phyloP scores from a whole-genome alignment of 2,797 vertebrate genomes.

The Malurus leucopterus region DNA sequence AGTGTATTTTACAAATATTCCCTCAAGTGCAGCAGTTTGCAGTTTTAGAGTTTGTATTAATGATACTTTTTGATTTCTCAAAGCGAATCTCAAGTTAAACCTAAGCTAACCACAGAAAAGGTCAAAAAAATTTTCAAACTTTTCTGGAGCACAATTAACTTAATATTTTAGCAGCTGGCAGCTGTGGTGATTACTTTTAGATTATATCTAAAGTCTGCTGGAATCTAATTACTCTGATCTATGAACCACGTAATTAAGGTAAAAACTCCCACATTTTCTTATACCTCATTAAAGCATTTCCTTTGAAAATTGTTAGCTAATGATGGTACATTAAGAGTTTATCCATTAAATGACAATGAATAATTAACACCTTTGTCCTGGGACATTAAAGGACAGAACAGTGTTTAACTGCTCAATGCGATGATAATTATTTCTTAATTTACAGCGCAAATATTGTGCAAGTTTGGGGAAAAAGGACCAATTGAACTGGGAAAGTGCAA shows the following conservation, averaged over 20 bases:
- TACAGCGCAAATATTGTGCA: not conserved
- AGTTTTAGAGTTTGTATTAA: not conserved
- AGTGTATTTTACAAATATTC: not conserved
- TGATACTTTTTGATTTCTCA: not conserved
- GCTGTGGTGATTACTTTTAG: conserved; percentile 67
- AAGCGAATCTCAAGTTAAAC: not conserved
- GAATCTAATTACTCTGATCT: conserved; percentile 72
- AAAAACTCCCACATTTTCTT: conserved; percentile 63
- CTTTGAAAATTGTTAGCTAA: conserved; percentile 67
- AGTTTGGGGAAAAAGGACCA: not conserved
- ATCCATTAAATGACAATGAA: conserved; percentile 53
- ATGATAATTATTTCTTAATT: conserved; percentile 1
- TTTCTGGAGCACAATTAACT: conserved; percentile 42
- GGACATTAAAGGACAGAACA: conserved; percentile 49
- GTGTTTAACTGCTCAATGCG: conserved; percentile 10
- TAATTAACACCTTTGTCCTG: conserved; percentile 51
- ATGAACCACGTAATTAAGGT: conserved; percentile 69
- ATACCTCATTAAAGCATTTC: conserved; percentile 65
- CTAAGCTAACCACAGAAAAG: conserved; percentile 29
- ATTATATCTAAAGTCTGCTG: conserved; percentile 63
- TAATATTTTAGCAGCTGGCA: conserved; percentile 67
- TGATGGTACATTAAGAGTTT: conserved; percentile 54
- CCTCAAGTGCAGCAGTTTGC: not conserved
- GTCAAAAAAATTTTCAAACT: conserved; percentile 10
- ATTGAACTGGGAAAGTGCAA: not conserved